Conservation (phyloP, 2,888 invertebrate species). For the Cheilosia grossa region DNA sequence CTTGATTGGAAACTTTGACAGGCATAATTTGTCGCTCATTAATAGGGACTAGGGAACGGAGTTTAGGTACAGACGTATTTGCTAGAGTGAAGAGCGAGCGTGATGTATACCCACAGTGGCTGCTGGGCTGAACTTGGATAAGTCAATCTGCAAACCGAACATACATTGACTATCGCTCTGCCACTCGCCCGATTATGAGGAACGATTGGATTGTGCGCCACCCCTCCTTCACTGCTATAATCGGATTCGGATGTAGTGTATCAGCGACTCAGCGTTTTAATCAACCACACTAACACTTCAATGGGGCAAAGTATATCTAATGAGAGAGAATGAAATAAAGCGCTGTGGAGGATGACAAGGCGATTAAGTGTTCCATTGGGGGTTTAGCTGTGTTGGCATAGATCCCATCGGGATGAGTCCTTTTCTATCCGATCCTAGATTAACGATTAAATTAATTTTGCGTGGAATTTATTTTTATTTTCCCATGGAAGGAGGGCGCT, state of each 20-base stretch:
- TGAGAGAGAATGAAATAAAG: constrained; percentile 53
- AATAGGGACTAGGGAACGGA: constrained; percentile 17
- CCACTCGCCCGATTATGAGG: constrained; percentile 18
- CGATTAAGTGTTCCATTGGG: constrained; percentile 50
- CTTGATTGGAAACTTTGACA: constrained; percentile 45
- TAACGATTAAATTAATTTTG: constrained; percentile 47
- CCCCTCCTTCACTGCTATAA: not conserved
- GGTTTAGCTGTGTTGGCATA: constrained; percentile 52
- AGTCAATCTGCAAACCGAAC: constrained; percentile 37
- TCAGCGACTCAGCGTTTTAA: constrained; percentile 49
- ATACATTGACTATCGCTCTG: constrained; percentile 9
- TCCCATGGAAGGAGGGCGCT: not conserved
- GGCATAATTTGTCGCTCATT: constrained; percentile 33
- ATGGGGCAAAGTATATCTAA: constrained; percentile 44
- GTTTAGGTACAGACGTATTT: not conserved
- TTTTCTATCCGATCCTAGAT: constrained; percentile 36
- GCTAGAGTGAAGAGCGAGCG: not conserved
- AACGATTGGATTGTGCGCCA: not conserved
- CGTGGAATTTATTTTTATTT: constrained; percentile 2
- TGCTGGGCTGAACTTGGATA: constrained; percentile 19
- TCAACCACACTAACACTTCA: constrained; percentile 27
- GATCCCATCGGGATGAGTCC: constrained; percentile 24
- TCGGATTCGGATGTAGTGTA: constrained; percentile 37
- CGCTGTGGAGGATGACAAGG: constrained; percentile 49
- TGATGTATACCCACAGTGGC: not conserved